These are phyloP conservation scores for Periparus ater DNA, from an alignment of 2,797 vertebrate genomes.

Conservation along the genomic window DNA sequence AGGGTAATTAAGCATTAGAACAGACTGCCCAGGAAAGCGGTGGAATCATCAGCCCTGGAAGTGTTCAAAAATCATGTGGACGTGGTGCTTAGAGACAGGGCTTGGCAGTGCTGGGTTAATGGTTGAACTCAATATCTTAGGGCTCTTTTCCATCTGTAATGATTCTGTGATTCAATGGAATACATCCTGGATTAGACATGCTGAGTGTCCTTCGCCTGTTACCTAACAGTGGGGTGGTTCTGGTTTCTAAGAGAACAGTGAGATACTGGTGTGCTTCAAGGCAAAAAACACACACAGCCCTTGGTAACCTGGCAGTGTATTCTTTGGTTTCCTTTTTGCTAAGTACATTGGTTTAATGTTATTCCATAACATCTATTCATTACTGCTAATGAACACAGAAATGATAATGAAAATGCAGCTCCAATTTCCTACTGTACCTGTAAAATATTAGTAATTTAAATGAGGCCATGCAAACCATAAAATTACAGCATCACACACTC, in stretches of 20 bases:
- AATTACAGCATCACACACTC: conserved; percentile 34
- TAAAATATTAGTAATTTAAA: conserved; percentile 62
- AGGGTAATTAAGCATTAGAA: neutral
- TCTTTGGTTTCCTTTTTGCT: neutral
- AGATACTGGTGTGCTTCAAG: neutral
- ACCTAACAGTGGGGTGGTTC: neutral
- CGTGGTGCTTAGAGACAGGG: neutral
- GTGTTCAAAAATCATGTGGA: neutral
- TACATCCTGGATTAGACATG: neutral
- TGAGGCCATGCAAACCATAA: conserved; percentile 34
- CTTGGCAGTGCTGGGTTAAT: neutral
- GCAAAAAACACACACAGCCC: neutral
- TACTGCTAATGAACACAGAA: neutral
- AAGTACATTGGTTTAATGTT: neutral
- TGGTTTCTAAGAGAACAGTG: neutral
- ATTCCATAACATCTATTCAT: conserved; percentile 9
- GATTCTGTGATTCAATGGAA: neutral
- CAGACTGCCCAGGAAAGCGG: neutral
- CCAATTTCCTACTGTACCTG: conserved; percentile 52
- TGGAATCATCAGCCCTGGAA: neutral
- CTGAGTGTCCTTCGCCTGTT: neutral
- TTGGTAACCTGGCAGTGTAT: neutral
- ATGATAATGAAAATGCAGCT: conserved; percentile 52
- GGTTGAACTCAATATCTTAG: too few relatives aligned
- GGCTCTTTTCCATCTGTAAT: neutral